These are phyloP conservation scores for Bubo bubo DNA, from an alignment of 2,113 vertebrate genomes.

Conservation along the genomic window DNA sequence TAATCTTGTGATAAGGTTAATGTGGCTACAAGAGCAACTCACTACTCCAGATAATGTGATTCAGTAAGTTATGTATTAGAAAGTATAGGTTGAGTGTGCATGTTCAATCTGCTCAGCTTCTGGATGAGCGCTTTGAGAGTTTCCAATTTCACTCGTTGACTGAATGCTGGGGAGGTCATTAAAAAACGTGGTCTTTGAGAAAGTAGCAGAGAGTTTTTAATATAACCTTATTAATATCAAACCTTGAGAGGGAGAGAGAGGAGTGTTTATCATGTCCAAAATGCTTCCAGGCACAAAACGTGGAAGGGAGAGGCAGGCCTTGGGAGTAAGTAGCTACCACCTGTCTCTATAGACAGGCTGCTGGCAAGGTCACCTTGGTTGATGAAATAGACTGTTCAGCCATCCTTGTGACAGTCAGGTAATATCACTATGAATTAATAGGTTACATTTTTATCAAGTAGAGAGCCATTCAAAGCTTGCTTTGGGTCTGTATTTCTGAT, in stretches of 20 bases:
- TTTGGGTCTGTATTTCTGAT: neutral
- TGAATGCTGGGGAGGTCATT: neutral
- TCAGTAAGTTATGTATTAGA: neutral
- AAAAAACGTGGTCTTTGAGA: neutral
- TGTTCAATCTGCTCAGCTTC: neutral
- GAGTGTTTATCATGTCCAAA: neutral
- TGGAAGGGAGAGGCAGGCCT: neutral
- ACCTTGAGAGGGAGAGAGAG: neutral
- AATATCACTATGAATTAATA: neutral
- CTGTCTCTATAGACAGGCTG: constrained; percentile 10
- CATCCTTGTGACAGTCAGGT: neutral
- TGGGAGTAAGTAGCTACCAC: neutral
- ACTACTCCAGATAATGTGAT: neutral
- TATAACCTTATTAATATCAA: neutral
- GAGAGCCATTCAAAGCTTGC: neutral
- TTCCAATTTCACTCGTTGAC: neutral
- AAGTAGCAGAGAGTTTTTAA: neutral
- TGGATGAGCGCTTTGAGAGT: neutral
- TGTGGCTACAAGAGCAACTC: neutral
- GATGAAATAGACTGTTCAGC: neutral
- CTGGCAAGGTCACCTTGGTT: constrained; percentile 31
- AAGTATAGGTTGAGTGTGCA: neutral
- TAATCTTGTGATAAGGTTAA: neutral
- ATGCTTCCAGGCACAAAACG: constrained; percentile 24
- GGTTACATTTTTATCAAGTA: neutral